Conservation (phyloP, 2,797 vertebrate species). For the Moxostoma hubbsi region DNA sequence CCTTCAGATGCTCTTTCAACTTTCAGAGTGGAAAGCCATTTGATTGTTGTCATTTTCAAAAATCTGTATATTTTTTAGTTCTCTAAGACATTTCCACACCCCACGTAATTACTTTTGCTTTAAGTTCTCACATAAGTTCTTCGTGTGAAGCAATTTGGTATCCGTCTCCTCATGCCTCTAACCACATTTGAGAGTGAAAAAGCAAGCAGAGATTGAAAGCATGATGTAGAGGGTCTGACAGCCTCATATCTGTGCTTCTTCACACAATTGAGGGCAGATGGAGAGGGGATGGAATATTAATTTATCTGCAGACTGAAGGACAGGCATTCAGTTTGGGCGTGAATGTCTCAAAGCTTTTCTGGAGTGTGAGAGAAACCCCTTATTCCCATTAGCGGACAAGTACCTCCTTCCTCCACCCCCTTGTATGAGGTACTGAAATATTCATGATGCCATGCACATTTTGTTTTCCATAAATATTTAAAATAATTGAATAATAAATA, state of each 20-base stretch:
- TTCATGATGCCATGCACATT: conserved; percentile 70
- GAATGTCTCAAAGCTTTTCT: conserved; percentile 49
- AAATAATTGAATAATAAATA: conserved; percentile 77
- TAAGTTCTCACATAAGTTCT: conserved; percentile 39
- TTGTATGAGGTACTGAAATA: conserved; percentile 69
- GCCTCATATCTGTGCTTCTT: conserved; percentile 34
- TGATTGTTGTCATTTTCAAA: neutral
- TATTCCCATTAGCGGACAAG: conserved; percentile 67
- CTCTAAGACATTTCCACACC: neutral
- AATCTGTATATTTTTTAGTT: conserved; percentile 4
- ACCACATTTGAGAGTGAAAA: conserved; percentile 14
- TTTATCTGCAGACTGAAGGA: conserved; percentile 30
- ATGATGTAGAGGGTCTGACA: conserved; percentile 37
- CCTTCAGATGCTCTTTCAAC: conserved; percentile 9
- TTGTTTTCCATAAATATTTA: conserved; percentile 77
- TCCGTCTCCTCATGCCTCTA: neutral
- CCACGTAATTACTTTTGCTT: conserved; percentile 46
- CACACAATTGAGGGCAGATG: conserved; percentile 6
- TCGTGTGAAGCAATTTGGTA: conserved; percentile 16
- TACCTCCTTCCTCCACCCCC: conserved; percentile 55
- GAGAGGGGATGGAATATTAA: neutral
- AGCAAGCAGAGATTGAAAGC: conserved; percentile 19
- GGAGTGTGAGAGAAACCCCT: conserved; percentile 24
- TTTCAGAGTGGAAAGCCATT: neutral
- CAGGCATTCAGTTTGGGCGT: conserved; percentile 44